phyloP scores from a whole-genome alignment of 2,888 invertebrate species.

The Boloria selene region DNA sequence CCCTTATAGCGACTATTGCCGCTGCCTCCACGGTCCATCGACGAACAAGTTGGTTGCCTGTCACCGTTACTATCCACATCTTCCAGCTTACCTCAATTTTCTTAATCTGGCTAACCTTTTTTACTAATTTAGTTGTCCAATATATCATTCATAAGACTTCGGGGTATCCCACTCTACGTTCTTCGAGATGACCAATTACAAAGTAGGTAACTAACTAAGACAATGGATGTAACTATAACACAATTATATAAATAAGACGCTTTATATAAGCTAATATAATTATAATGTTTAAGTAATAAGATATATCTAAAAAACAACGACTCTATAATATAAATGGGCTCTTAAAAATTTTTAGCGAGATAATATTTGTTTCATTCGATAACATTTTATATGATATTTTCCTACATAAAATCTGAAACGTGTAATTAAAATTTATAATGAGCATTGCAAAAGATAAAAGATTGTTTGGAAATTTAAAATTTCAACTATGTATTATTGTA shows the following conservation, averaged over 20 bases:
- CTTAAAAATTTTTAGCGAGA: constrained; percentile 11
- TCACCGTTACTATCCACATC: constrained; percentile 49
- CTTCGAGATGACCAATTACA: constrained; percentile 64
- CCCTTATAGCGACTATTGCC: constrained; percentile 58
- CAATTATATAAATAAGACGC: constrained; percentile 31
- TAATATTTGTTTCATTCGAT: constrained; percentile 2
- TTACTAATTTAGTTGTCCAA: constrained; percentile 34
- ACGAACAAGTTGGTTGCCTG: constrained; percentile 44
- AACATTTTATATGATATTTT: constrained; percentile 14
- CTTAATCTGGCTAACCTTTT: constrained; percentile 47
- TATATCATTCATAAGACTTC: constrained; percentile 42
- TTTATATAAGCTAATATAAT: constrained; percentile 41
- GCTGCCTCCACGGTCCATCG: constrained; percentile 54
- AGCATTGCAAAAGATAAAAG: not conserved
- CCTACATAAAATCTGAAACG: constrained; percentile 1
- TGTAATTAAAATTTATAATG: constrained; percentile 11
- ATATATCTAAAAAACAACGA: constrained; percentile 61
- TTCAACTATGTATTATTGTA: constrained; percentile 20
- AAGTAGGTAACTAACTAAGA: constrained; percentile 37
- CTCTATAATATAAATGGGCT: constrained; percentile 15
- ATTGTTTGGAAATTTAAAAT: not conserved
- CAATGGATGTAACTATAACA: constrained; percentile 33
- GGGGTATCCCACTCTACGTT: constrained; percentile 33
- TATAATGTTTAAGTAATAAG: constrained; percentile 39
- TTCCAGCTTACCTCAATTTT: constrained; percentile 49